These are phyloP conservation scores for Rhinoderma darwinii DNA, from an alignment of 2,113 vertebrate species.

Conservation along the genomic window DNA sequence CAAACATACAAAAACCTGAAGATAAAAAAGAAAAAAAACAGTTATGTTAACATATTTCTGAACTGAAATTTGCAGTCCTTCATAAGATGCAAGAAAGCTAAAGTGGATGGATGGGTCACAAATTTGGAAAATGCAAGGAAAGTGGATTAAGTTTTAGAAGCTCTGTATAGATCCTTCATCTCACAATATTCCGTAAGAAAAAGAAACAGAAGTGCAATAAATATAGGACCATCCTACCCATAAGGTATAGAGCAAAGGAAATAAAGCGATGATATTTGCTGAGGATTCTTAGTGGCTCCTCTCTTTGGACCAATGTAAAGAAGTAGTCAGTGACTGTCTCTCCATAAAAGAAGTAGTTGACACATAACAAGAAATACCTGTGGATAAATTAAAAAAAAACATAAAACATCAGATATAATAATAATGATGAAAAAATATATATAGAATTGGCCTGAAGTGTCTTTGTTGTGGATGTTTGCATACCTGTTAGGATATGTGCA, in stretches of 20 bases:
- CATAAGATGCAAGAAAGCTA: not conserved
- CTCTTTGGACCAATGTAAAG: conserved; percentile 94
- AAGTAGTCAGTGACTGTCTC: conserved; percentile 98
- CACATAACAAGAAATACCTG: conserved; percentile 98
- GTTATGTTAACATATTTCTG: not conserved
- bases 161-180: no score
- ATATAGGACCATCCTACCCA: conserved; percentile 73
- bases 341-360: conserved; percentile 98
- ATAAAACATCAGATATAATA: not conserved
- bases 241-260: conserved; percentile 95
- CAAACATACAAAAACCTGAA: conserved; percentile 97
- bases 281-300: conserved; percentile 94
- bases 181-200: not conserved
- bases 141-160: no score
- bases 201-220: not conserved
- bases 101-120: not conserved
- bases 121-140: no score
- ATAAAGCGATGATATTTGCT: conserved; percentile 99
- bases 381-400: not conserved
- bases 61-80: not conserved
- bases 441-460: no score
- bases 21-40: conserved; percentile 5
- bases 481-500: no score
- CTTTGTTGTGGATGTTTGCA: no score
- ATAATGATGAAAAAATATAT: no score